Conservation (phyloP, 2,797 vertebrate species). For the Falco cherrug region DNA sequence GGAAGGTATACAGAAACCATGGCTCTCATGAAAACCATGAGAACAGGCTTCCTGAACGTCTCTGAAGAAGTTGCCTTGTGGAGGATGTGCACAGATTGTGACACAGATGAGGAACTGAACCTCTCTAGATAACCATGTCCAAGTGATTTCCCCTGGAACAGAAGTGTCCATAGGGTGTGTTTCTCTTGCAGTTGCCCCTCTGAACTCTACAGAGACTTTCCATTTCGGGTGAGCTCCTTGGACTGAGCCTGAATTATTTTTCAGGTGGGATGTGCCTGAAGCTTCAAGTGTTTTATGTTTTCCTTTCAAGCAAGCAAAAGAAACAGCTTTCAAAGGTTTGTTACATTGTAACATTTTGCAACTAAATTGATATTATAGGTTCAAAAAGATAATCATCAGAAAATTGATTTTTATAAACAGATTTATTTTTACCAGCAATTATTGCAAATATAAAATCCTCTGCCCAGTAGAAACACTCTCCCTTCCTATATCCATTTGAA, state of each 20-base stretch:
- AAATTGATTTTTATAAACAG: not conserved
- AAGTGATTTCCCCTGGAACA: accelerated
- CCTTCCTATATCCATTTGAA: not conserved
- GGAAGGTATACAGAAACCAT: not conserved
- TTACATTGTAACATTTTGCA: not conserved
- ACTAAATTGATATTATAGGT: not conserved
- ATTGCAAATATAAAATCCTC: not conserved
- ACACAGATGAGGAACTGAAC: not conserved
- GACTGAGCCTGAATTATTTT: not conserved
- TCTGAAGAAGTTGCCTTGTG: not conserved
- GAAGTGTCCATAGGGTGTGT: not conserved
- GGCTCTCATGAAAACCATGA: not conserved
- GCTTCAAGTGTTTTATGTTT: not conserved
- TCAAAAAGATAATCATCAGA: not conserved
- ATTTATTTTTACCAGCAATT: not conserved
- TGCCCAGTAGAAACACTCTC: not conserved
- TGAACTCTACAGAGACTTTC: not conserved
- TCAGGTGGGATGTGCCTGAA: not conserved
- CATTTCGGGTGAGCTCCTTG: accelerated
- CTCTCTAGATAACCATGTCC: not conserved
- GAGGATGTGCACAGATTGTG: not conserved
- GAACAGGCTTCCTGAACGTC: not conserved
- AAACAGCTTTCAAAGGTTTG: not conserved
- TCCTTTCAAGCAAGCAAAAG: not conserved
- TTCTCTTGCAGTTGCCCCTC: not conserved